These are phyloP conservation scores for Cordilura impudica DNA, from an alignment of 2,888 invertebrate genomes.

Conservation along the genomic window DNA sequence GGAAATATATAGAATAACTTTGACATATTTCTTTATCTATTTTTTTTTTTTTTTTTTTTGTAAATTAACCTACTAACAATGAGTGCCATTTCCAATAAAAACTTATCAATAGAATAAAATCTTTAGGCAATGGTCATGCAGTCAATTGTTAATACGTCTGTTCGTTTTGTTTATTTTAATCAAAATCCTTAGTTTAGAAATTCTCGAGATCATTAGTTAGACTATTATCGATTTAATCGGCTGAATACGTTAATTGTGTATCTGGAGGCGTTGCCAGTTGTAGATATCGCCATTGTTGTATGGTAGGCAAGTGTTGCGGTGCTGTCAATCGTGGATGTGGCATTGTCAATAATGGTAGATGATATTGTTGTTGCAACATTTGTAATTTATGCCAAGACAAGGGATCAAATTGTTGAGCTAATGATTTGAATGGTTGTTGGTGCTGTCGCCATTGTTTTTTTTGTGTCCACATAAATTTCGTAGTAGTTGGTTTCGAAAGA, in stretches of 20 bases:
- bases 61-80: constrained; percentile 13
- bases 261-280: constrained; percentile 56
- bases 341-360: constrained; percentile 53
- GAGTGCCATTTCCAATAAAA: constrained; percentile 43
- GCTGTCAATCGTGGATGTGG: constrained; percentile 59
- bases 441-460: constrained; percentile 28
- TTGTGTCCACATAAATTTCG: constrained; percentile 54
- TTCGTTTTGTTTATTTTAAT: constrained; percentile 20
- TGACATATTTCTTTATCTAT: too few species aligned
- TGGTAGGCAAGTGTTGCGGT: constrained; percentile 49
- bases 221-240: constrained; percentile 47
- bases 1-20: not conserved
- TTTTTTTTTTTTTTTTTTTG: not conserved
- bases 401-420: constrained; percentile 62
- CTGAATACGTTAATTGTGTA: constrained; percentile 69
- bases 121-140: constrained; percentile 10
- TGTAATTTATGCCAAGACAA: constrained; percentile 64
- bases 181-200: constrained; percentile 44
- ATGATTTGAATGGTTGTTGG: constrained; percentile 52
- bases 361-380: constrained; percentile 54
- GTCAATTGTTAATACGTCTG: not conserved
- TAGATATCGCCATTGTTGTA: constrained; percentile 32
- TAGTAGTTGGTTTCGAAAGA: constrained; percentile 14
- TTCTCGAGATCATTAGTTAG: constrained; percentile 55
- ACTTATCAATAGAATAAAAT: constrained; percentile 18